phyloP scores from a whole-genome alignment of 2,113 vertebrate species.

The Gambusia holbrooki region DNA sequence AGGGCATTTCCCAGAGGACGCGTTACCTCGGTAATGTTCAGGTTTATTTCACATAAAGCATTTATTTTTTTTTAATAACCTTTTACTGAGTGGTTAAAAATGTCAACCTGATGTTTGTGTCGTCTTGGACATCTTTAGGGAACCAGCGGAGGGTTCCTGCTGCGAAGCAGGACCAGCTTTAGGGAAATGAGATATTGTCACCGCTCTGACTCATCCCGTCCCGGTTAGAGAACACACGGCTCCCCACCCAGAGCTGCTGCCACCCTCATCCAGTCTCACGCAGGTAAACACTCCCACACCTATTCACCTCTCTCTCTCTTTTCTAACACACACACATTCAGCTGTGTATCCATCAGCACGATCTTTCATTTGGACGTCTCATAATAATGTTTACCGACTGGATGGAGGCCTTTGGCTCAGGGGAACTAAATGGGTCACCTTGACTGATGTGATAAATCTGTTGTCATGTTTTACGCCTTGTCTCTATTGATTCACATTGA shows the following conservation, averaged over 20 bases:
- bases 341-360: neutral
- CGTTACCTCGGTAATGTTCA: neutral
- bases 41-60: neutral
- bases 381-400: neutral
- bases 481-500: neutral
- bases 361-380: neutral
- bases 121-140: conserved; percentile 41
- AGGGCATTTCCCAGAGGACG: neutral
- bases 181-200: conserved; percentile 57
- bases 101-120: conserved; percentile 11
- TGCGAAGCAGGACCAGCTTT: conserved; percentile 1
- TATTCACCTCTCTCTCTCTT: neutral
- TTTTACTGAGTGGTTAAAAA: neutral
- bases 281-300: conserved; percentile 42
- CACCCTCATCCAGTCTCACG: conserved; percentile 37
- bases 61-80: neutral
- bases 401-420: neutral
- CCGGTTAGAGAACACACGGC: conserved; percentile 2
- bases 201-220: conserved; percentile 15
- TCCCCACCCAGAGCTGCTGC: conserved; percentile 21
- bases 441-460: conserved; percentile 4
- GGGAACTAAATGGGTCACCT: conserved; percentile 25
- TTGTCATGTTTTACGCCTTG: neutral
- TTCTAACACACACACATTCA: neutral
- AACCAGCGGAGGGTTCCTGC: conserved; percentile 48